Evolutionary conservation across 2,797 vertebrate genomes (phyloP), one percentile per base, ranked within the genome.

Genomic region (Ficedula albicollis): DNA sequence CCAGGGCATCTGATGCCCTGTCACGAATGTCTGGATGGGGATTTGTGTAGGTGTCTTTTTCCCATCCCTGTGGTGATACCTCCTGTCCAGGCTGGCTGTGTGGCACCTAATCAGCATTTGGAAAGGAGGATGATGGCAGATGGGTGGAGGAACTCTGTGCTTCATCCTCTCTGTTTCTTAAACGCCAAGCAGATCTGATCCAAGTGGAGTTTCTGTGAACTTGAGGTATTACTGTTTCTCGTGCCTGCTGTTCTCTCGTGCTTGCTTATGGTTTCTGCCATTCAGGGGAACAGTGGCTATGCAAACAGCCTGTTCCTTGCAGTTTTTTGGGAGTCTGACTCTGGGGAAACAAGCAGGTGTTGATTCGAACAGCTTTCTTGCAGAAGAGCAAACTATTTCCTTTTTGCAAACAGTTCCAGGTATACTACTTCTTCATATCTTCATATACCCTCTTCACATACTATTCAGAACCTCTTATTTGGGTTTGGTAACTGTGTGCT

Each of bases 131-230:
- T 88, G 70, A 5, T 14, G 60, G 36, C 83, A 91, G 76, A 78
- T 72, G 84, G 63, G 20, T 64, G 54, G 41, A 82, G 78, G 84
- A 93, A 62, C 63, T 46, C 21, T 30, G 5, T 54, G 82, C 59
- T 70, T 85, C 64, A 26, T 74, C 44, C 83, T 64, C 34, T 58
- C 43, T 32, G 32, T 72, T 84, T 75, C 63, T 89, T 74, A 48
- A 80, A 51, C 52, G 27, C 36, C 15, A 30, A 44, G 44, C 27
- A 43, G 58, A n/a, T 82, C 43, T 51, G 66, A 48, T 87, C 15
- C 32, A 62, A 43, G 39, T 0, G 3, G 39, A 43, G 48, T 73
- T 85, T 63, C 46, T 87, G 59, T 0, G 0, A 62, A 4, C 27
- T 69, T 0, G 0, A 8, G 30, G 26, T 79, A 54, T 59, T 39